Percentiles rank a stretch among this genome's conserved stretches.
These are phyloP conservation scores for Diarsia brunnea DNA, from an alignment of 2,888 invertebrate genomes.

Conservation along the genomic window DNA sequence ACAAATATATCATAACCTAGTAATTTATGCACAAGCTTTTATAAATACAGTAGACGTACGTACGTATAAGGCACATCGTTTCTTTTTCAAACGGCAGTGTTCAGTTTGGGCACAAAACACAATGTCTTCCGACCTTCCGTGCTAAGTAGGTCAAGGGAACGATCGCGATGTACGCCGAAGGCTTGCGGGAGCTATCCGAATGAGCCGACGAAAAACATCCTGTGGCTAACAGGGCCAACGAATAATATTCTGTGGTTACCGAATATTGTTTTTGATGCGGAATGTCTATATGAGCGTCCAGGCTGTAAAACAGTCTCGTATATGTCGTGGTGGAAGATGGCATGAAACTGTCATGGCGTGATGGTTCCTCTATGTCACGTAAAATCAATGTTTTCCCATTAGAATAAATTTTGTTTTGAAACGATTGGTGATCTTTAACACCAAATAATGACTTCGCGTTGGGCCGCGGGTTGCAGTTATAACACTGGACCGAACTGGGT, in stretches of 20 bases:
- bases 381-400: no score
- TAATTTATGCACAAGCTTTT: not conserved
- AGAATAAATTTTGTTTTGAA: no score
- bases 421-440: no score
- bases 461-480: not conserved
- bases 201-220: constrained; percentile 13
- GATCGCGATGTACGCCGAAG: constrained; percentile 15
- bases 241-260: not conserved
- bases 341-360: no score
- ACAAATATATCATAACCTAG: not conserved
- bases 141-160: constrained; percentile 55
- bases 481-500: no score
- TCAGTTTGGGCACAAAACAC: constrained; percentile 19
- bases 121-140: constrained; percentile 33
- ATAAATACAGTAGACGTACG: not conserved
- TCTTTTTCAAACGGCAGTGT: constrained; percentile 8
- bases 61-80: not conserved
- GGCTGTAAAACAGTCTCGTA: no score
- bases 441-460: not conserved
- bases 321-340: no score
- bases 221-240: not conserved
- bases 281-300: no score
- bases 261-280: not conserved
- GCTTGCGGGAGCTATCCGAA: constrained; percentile 22
- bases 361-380: no score